A percentile compares a stretch with the other conserved stretches of the same genome.
These are phyloP conservation scores for Pteronura brasiliensis DNA, from an alignment of 2,113 vertebrate genomes.

Conservation along the genomic window DNA sequence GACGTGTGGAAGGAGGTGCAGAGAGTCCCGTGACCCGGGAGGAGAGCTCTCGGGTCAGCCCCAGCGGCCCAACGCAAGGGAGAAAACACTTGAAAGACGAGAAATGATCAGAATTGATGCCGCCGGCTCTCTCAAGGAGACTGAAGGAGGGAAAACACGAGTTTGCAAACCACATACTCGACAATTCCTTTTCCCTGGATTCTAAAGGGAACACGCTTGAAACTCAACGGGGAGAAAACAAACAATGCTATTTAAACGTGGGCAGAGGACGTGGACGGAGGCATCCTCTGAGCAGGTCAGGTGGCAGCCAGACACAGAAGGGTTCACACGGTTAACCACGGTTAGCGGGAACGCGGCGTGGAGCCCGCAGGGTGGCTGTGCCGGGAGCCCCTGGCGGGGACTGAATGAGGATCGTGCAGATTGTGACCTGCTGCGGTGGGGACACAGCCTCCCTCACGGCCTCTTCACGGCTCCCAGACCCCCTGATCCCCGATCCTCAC, in stretches of 20 bases:
- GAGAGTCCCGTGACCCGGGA: not conserved
- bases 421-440: not conserved
- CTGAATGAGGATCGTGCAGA: not conserved
- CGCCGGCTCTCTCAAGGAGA: not conserved
- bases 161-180: rapidly evolving
- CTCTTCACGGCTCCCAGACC: not conserved
- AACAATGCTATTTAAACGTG: no score
- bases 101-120: rapidly evolving
- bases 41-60: rapidly evolving
- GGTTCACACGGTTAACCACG: rapidly evolving
- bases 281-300: not conserved
- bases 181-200: no score
- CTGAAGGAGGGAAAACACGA: no score
- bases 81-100: rapidly evolving
- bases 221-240: not conserved
- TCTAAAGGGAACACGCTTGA: not conserved
- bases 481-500: not conserved
- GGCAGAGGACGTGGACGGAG: not conserved
- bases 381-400: not conserved
- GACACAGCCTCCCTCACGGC: not conserved
- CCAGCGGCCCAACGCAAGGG: rapidly evolving
- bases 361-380: not conserved
- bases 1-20: rapidly evolving
- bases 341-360: not conserved
- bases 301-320: rapidly evolving